These are phyloP conservation scores for Lasioglossum baleicum DNA, from an alignment of 1,140 invertebrate genomes.

Conservation along the genomic window DNA sequence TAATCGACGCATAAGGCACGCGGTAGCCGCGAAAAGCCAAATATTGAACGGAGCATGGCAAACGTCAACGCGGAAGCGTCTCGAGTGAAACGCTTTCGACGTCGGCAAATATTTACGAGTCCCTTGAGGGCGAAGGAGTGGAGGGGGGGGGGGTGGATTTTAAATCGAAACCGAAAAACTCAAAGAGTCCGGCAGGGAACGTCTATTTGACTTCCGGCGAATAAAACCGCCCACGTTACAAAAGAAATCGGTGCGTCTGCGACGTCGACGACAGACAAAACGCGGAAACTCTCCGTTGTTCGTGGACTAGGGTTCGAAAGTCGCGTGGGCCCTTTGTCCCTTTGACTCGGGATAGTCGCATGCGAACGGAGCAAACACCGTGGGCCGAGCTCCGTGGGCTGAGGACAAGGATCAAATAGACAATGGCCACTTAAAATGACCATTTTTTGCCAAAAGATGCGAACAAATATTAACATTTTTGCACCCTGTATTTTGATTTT, in stretches of 20 bases:
- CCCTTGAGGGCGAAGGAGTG: not conserved
- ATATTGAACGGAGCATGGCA: constrained; percentile 30
- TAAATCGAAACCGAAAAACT: constrained; percentile 7
- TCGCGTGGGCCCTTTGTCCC: not conserved
- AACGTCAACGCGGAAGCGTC: constrained; percentile 29
- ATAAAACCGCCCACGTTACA: not conserved
- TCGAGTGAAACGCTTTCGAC: constrained; percentile 4
- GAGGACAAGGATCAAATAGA: no score
- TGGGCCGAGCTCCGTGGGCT: no score
- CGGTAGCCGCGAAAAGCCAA: constrained; percentile 20
- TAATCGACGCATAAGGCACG: not conserved
- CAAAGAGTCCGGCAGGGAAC: not conserved
- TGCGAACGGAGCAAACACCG: no score
- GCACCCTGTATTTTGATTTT: no score
- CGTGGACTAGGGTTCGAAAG: not conserved
- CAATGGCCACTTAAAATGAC: no score
- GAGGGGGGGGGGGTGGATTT: not conserved
- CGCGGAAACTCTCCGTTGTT: no score
- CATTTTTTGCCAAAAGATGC: no score
- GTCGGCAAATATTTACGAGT: constrained; percentile 32
- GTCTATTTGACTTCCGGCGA: constrained; percentile 17
- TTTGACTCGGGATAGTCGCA: not conserved
- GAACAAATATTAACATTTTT: no score
- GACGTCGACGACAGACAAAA: no score
- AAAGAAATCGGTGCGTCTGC: not conserved